phyloP scores from a whole-genome alignment of 2,888 invertebrate genomes.

The Arenicola marina region DNA sequence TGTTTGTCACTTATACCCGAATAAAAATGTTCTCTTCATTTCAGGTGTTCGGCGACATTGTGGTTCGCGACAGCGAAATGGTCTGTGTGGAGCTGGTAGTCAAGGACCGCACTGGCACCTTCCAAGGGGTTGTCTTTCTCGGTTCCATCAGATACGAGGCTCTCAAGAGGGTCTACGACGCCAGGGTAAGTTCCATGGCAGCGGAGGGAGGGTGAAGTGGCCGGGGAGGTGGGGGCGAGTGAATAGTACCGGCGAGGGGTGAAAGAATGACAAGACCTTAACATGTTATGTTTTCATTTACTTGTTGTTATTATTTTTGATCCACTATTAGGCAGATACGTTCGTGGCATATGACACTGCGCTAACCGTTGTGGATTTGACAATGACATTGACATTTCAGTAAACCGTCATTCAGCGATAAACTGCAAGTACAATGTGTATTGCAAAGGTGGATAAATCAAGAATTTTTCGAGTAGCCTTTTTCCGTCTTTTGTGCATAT shows the following conservation, averaged over 20 bases:
- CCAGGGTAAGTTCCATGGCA: slow-evolving; percentile 73
- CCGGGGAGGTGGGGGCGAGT: too few species aligned
- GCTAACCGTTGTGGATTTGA: not conserved
- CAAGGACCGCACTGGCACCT: slow-evolving; percentile 79
- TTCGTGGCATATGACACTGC: not conserved
- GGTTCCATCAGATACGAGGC: slow-evolving; percentile 98
- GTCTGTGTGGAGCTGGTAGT: slow-evolving; percentile 98
- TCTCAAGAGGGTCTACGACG: slow-evolving; percentile 93
- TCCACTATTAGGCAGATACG: not conserved
- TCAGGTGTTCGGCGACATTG: slow-evolving; percentile 90
- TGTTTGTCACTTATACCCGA: too few species aligned
- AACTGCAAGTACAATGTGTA: too few species aligned
- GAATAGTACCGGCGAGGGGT: too few species aligned
- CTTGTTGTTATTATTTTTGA: not conserved
- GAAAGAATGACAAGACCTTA: too few species aligned
- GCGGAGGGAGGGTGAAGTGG: too few species aligned
- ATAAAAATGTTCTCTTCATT: not conserved
- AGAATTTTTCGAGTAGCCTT: too few species aligned
- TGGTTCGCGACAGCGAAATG: slow-evolving; percentile 97
- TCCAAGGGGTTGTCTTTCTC: slow-evolving; percentile 93
- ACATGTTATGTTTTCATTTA: not conserved
- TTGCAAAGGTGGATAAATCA: too few species aligned
- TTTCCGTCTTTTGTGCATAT: too few species aligned
- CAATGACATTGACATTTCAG: too few species aligned
- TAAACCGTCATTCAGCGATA: too few species aligned